Evolutionary conservation across 1,140 invertebrate genomes (phyloP).

Genomic region (Lepidurus apus): DNA sequence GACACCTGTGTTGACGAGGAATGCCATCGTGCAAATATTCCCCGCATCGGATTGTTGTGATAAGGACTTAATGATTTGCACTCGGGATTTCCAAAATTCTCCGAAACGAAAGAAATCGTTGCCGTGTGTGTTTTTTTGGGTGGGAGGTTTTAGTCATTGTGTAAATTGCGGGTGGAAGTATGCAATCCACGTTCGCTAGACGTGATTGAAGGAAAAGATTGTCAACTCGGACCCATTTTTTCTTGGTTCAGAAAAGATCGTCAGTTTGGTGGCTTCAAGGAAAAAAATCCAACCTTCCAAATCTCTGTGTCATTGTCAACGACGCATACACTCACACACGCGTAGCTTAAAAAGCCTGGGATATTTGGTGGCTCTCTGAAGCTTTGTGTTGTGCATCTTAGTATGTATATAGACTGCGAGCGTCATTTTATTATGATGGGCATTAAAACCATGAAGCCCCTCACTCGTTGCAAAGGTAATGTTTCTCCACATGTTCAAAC

Average conservation of each 20-base stretch:
- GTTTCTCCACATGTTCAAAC: neutral
- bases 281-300: neutral
- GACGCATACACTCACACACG: neutral
- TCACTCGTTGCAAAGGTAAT: slow-evolving; percentile 35
- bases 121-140: too few relatives aligned
- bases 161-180: slow-evolving; percentile 10
- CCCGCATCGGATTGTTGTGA: neutral
- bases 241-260: neutral
- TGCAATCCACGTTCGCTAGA: slow-evolving; percentile 17
- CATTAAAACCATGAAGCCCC: slow-evolving; percentile 36
- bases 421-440: slow-evolving; percentile 34
- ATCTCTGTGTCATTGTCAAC: neutral
- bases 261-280: neutral
- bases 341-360: neutral
- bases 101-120: neutral
- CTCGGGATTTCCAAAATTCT: slow-evolving; percentile 6
- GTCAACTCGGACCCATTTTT: neutral
- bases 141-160: neutral
- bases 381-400: slow-evolving; percentile 18
- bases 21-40: neutral
- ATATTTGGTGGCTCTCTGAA: slow-evolving; percentile 10
- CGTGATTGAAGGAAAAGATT: slow-evolving; percentile 22
- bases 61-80: neutral
- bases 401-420: slow-evolving; percentile 35
- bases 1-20: neutral